Base-by-base conservation (phyloP, 2,888 invertebrate species). In the Meta bourneti region DNA sequence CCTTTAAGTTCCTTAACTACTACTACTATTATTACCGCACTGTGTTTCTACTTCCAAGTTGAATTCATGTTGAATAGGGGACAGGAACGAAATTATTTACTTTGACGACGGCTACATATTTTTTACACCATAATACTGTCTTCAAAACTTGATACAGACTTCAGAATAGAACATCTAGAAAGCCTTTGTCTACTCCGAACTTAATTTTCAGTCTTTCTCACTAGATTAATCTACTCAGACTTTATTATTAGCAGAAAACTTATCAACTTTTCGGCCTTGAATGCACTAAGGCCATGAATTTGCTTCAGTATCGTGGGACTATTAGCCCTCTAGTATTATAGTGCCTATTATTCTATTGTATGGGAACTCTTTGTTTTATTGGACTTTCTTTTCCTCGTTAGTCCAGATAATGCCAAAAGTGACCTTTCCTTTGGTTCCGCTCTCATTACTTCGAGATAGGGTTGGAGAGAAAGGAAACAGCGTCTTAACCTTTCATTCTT, bases 301-400 rank as follows among this genome's bases (percentile, higher is more conserved):
- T 11, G 34, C 11, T 48, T 19, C 34, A 34, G 61, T 79, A 34
- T 49, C 77, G 51, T 34, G 20, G 8, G 20, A 69, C 34, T 79
- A 61, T 79, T 79, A 16, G 61, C 0, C 20, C 34, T 61, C 13
- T 7, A 61, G n/a, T 34, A 61, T 19, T 51, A 34, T 34, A n/a
- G 19, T n/a, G 77, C 9, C 19, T 51, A 19, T 51, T 11, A 77
- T 7, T 77, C 19, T 48, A 11, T 79, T 79, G 61, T 79, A 61
- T 34, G 34, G 13, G 61, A 61, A 34, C 69, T 69, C 34, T 2
- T 7, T 6, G 20, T 6, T 79, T 34, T 13, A 34, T 6, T 1
- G 69, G 34, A 61, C n/a, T 49, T 77, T 77, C 61, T 61, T 77
- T 77, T 13, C 51, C 16, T 77, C 79, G 61, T 79, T 79, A 79